These are phyloP conservation scores for Atherinosoma microstoma DNA, from an alignment of 2,797 vertebrate genomes.

Conservation along the genomic window DNA sequence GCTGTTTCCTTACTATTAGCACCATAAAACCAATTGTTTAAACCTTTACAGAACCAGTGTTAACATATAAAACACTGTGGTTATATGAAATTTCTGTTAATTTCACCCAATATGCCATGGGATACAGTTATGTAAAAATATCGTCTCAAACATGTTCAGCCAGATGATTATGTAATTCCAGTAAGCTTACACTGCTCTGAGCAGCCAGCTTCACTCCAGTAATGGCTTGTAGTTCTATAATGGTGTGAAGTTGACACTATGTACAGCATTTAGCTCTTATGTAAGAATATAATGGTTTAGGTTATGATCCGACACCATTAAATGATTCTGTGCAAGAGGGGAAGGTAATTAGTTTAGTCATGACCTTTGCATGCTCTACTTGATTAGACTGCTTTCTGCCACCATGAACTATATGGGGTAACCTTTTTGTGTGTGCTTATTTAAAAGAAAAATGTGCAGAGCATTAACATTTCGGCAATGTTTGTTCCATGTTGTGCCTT, in stretches of 20 bases:
- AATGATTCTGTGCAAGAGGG: background rate
- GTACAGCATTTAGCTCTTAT: constrained; percentile 3
- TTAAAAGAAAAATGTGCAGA: constrained; percentile 26
- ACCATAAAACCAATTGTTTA: background rate
- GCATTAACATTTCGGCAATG: constrained; percentile 10
- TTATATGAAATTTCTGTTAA: background rate
- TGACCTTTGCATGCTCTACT: constrained; percentile 56
- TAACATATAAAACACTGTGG: background rate
- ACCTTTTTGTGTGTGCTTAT: constrained; percentile 45
- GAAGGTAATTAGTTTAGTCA: constrained; percentile 21
- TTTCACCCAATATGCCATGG: background rate
- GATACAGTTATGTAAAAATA: background rate
- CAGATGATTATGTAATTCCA: too few species aligned
- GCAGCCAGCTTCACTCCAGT: background rate
- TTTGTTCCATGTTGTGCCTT: constrained; percentile 9
- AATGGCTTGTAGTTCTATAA: background rate
- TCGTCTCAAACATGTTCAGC: background rate
- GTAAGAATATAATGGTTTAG: constrained; percentile 4
- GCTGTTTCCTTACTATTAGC: background rate
- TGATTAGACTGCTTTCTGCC: constrained; percentile 41
- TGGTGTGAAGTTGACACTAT: background rate
- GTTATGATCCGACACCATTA: background rate
- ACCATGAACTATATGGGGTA: constrained; percentile 38
- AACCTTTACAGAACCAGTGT: background rate
- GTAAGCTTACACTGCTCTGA: background rate